Evolutionary conservation across 2,113 vertebrate species (phyloP).

Genomic region (Macquaria australasica): DNA sequence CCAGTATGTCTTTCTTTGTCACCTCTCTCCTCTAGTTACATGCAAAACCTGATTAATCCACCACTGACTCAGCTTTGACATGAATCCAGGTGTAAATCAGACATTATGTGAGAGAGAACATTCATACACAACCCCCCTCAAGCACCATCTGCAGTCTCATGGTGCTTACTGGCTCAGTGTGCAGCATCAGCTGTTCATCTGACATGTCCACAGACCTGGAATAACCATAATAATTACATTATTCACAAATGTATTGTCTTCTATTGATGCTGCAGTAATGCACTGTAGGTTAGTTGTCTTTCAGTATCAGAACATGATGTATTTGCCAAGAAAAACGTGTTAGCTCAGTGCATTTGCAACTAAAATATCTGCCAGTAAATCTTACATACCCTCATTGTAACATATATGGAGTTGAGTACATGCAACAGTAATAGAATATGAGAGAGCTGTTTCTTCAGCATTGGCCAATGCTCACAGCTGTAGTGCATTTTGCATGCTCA

Average conservation of each 20-base stretch:
- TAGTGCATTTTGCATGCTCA: constrained; percentile 5
- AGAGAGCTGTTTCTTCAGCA: background rate
- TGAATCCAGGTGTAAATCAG: background rate
- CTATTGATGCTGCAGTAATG: background rate
- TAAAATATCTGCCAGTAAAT: constrained; percentile 50
- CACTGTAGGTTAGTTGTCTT: constrained; percentile 1
- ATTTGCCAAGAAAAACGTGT: constrained; percentile 39
- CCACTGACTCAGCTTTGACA: background rate
- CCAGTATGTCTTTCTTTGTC: background rate
- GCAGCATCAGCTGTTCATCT: background rate
- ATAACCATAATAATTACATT: background rate
- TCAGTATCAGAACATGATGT: constrained; percentile 39
- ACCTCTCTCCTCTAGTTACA: background rate
- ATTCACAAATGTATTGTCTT: background rate
- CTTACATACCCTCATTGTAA: constrained; percentile 18
- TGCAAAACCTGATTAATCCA: background rate
- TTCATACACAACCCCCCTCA: background rate
- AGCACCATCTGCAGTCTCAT: no score
- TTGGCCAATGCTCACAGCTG: background rate
- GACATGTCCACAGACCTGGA: background rate
- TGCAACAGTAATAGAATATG: constrained; percentile 14
- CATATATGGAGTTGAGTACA: constrained; percentile 22
- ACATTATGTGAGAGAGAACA: background rate
- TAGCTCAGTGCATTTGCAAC: constrained; percentile 21
- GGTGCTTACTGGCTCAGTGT: background rate